phyloP scores from a whole-genome alignment of 2,113 vertebrate species.

The Rhynchomys soricoides region DNA sequence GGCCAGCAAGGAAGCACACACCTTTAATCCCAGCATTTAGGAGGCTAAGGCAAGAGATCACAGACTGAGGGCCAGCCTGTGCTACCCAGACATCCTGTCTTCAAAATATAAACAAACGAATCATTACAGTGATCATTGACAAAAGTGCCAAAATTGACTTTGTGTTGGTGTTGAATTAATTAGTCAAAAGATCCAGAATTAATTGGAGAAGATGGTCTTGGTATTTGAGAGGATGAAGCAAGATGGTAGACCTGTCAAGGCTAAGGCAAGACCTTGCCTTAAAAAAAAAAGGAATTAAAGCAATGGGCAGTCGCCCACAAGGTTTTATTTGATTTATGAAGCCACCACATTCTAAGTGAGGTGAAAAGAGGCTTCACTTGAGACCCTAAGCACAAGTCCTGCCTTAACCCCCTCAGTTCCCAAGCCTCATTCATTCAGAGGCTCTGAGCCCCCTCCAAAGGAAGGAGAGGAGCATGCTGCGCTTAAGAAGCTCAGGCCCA shows the following conservation, averaged over 20 bases:
- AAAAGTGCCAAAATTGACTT: background rate
- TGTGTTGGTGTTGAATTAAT: background rate
- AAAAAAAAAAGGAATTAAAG: constrained; percentile 2
- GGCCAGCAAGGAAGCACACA: background rate
- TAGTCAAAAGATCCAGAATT: background rate
- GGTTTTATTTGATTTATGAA: background rate
- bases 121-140: background rate
- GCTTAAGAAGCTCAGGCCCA: background rate
- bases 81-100: background rate
- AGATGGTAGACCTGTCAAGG: background rate
- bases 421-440: background rate
- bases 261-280: background rate
- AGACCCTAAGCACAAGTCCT: background rate
- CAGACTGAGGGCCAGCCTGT: background rate
- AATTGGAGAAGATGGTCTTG: background rate
- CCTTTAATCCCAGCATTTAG: background rate
- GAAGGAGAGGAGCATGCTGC: background rate
- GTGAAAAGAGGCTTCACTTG: background rate
- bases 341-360: background rate
- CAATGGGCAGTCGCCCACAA: background rate
- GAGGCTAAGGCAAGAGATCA: background rate
- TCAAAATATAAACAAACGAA: background rate
- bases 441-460: background rate
- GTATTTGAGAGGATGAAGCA: background rate
- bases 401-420: background rate